These are phyloP conservation scores for Metacarcinus magister DNA, from an alignment of 2,888 invertebrate genomes.

Conservation along the genomic window DNA sequence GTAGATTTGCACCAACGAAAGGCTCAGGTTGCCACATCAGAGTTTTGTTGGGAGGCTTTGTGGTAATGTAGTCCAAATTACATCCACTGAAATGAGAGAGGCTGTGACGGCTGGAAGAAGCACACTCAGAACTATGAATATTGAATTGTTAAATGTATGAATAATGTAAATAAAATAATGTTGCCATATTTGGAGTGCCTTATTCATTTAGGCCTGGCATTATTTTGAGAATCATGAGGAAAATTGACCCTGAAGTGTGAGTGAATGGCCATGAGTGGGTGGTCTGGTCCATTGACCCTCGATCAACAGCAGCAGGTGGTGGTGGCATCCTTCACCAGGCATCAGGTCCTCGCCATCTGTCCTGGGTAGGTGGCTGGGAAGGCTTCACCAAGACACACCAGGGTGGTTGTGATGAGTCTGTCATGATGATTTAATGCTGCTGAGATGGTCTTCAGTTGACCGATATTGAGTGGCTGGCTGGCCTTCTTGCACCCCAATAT, in stretches of 20 bases:
- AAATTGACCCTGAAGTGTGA: neutral
- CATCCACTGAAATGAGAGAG: neutral
- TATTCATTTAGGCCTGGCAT: constrained; percentile 13
- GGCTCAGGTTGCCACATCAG: neutral
- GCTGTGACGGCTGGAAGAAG: neutral
- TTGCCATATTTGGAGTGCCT: neutral
- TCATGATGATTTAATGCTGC: neutral
- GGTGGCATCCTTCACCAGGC: neutral
- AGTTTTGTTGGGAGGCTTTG: neutral
- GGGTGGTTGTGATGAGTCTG: neutral
- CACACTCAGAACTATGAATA: neutral
- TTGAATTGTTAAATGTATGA: neutral
- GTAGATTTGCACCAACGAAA: neutral
- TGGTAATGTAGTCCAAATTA: neutral
- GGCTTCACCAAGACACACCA: neutral
- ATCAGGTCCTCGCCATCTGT: neutral
- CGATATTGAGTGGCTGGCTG: neutral
- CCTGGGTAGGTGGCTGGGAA: constrained; percentile 30
- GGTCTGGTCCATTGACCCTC: neutral
- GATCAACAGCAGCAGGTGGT: neutral
- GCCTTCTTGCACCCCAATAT: neutral
- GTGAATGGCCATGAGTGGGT: neutral
- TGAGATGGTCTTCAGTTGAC: neutral
- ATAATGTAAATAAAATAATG: neutral
- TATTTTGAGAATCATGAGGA: neutral